Evolutionary conservation across 2,888 invertebrate species (phyloP).

Genomic region (Dorcus hopei): DNA sequence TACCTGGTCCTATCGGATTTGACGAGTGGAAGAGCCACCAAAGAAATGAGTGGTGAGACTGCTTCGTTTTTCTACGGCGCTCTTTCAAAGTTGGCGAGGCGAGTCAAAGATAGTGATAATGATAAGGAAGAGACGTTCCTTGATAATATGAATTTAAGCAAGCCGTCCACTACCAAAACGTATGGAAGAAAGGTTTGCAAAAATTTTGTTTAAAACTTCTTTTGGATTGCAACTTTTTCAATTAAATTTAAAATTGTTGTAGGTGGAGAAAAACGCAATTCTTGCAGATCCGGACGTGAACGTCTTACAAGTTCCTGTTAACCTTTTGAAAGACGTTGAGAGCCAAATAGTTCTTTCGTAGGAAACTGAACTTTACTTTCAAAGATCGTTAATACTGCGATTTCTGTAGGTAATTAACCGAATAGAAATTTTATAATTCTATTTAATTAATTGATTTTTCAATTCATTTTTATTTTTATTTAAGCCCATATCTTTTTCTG

Average conservation of each 20-base stretch:
- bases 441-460: too few species aligned
- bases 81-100: slow-evolving; percentile 26
- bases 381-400: too few species aligned
- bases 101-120: slow-evolving; percentile 24
- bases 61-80: slow-evolving; percentile 24
- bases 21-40: slow-evolving; percentile 27
- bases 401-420: too few species aligned
- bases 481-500: too few species aligned
- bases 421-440: too few species aligned
- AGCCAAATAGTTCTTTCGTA: too few species aligned
- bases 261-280: slow-evolving; percentile 7
- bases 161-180: slow-evolving; percentile 9
- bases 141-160: slow-evolving; percentile 15
- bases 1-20: slow-evolving; percentile 30
- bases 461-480: too few species aligned
- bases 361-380: too few species aligned
- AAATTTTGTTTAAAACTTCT: too few species aligned
- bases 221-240: too few species aligned
- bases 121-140: slow-evolving; percentile 19
- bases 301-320: slow-evolving; percentile 11
- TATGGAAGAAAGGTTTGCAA: slow-evolving; percentile 11
- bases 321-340: slow-evolving; percentile 4
- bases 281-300: slow-evolving; percentile 11
- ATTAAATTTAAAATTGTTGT: not conserved
- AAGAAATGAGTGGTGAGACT: slow-evolving; percentile 23